Conservation (phyloP, 2,113 vertebrate genomes). For the Rallus limicola region DNA sequence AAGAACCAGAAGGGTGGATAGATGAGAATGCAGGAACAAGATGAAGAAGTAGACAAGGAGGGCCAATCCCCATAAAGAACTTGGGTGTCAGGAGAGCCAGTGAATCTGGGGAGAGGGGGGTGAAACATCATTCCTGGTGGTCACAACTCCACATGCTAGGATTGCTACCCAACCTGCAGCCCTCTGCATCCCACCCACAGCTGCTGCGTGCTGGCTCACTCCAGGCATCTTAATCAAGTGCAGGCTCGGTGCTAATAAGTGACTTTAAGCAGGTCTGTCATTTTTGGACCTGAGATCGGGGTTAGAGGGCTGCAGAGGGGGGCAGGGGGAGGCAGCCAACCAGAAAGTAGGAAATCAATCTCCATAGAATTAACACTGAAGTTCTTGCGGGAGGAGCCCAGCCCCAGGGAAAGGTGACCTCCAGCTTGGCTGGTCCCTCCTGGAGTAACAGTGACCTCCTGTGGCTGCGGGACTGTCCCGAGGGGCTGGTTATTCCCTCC, state of each 20-base stretch:
- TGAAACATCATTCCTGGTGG: not conserved
- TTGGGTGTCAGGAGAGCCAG: not conserved
- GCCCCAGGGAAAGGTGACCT: not conserved
- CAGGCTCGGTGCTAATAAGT: not conserved
- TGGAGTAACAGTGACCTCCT: slow-evolving; percentile 75
- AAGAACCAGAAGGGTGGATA: not conserved
- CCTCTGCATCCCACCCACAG: not conserved
- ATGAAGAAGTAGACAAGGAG: not conserved
- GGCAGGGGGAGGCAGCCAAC: not conserved
- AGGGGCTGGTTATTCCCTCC: not conserved
- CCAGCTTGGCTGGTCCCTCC: not conserved
- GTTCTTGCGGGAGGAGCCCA: not conserved
- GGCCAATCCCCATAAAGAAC: not conserved
- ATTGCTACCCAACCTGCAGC: not conserved
- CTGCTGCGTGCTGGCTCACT: not conserved
- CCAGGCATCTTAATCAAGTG: not conserved
- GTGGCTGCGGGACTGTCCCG: slow-evolving; percentile 14
- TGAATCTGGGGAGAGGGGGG: not conserved
- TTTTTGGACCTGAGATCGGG: not conserved
- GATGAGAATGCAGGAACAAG: not conserved
- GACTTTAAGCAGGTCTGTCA: slow-evolving; percentile 15
- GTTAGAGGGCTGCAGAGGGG: not conserved
- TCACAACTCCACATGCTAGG: not conserved
- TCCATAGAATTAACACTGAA: not conserved
- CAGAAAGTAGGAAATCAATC: not conserved